A percentile compares a stretch with the other conserved stretches of the same genome.
Evolutionary conservation across 2,113 vertebrate species (phyloP).

Genomic region (Sturnus vulgaris): DNA sequence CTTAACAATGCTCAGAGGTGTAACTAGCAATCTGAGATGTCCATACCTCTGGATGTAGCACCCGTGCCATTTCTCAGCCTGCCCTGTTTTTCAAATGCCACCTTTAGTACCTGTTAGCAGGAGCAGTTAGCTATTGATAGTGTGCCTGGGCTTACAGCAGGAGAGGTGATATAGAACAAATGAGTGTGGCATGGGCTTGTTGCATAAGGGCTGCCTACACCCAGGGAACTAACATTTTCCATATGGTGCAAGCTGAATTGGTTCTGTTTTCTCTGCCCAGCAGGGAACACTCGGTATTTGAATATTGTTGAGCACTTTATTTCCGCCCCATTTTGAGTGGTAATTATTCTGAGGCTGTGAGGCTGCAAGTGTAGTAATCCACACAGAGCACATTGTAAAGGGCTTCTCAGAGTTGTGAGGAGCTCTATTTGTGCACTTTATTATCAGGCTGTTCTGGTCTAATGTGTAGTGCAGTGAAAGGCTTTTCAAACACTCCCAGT

Average conservation of each 20-base stretch:
- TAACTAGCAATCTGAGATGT: neutral
- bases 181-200: neutral
- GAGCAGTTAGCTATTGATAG: neutral
- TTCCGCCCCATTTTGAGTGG: constrained; percentile 44
- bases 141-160: neutral
- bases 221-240: constrained; percentile 31
- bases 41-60: neutral
- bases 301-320: constrained; percentile 40
- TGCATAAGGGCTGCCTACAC: constrained; percentile 39
- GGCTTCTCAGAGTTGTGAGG: constrained; percentile 19
- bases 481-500: constrained; percentile 42
- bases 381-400: constrained; percentile 21
- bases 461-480: constrained; percentile 38
- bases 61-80: neutral
- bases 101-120: neutral
- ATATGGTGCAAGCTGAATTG: constrained; percentile 30
- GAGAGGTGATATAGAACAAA: neutral
- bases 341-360: constrained; percentile 53
- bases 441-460: constrained; percentile 30
- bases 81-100: neutral
- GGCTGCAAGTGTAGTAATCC: constrained; percentile 42
- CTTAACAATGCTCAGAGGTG: neutral
- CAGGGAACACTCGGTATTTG: constrained; percentile 25
- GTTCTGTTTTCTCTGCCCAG: constrained; percentile 34
- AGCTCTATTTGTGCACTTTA: constrained; percentile 1